These are phyloP conservation scores for Holothuria glaberrima DNA, from an alignment of 35 echinoderm and acorn worm species.

Conservation along the genomic window DNA sequence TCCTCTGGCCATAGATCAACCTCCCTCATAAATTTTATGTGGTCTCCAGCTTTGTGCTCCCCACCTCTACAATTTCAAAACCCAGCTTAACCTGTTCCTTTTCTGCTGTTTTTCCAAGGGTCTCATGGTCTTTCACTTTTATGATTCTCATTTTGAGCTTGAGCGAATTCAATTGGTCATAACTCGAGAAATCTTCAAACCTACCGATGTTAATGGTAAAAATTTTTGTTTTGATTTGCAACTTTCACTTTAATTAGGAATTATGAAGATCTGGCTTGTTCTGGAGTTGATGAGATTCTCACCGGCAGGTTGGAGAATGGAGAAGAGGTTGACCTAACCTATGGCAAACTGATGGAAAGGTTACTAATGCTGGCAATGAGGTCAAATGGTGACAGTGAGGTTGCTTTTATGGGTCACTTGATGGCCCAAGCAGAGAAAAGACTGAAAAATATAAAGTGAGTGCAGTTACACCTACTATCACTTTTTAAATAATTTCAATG, in stretches of 20 bases:
- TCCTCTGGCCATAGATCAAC: too few relatives aligned
- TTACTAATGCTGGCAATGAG: constrained; percentile 68
- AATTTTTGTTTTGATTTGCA: not conserved
- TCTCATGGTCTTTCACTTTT: too few relatives aligned
- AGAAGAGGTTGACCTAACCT: constrained; percentile 69
- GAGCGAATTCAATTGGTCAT: too few relatives aligned
- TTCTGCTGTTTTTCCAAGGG: too few relatives aligned
- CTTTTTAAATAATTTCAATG: too few relatives aligned
- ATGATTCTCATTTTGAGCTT: too few relatives aligned
- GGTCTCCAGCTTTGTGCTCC: too few relatives aligned
- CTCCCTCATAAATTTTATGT: too few relatives aligned
- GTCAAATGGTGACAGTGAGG: not conserved
- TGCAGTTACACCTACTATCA: not conserved
- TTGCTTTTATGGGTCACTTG: constrained; percentile 14
- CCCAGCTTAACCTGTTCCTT: too few relatives aligned
- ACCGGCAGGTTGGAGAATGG: constrained; percentile 53
- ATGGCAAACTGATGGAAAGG: constrained; percentile 95
- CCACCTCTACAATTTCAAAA: too few relatives aligned
- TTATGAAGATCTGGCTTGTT: constrained; percentile 85
- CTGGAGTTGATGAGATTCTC: constrained; percentile 72
- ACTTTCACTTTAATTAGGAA: constrained; percentile 59
- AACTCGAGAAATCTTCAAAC: not conserved
- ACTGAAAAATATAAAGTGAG: constrained; percentile 75
- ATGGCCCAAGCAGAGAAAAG: constrained; percentile 64
- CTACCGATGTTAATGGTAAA: not conserved